Conservation (phyloP, 2,797 vertebrate species). For the Acanthurus tractus region DNA sequence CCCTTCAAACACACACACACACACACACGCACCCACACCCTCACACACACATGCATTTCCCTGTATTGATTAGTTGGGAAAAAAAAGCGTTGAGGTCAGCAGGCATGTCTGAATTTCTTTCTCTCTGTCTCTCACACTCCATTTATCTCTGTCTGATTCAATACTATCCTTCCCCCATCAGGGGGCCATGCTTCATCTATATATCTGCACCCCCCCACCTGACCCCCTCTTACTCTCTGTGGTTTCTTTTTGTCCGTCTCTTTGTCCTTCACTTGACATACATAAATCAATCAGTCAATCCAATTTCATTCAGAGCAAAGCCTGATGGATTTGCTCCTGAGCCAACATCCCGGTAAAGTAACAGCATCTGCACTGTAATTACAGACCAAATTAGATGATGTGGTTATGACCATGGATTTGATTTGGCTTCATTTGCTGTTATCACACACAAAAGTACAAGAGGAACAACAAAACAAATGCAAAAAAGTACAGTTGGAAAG, state of each 20-base stretch:
- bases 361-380: slow-evolving; percentile 73
- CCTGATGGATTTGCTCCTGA: slow-evolving; percentile 74
- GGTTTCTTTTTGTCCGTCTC: slow-evolving; percentile 72
- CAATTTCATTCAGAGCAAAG: slow-evolving; percentile 77
- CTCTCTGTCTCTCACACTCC: slow-evolving; percentile 81
- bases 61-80: slow-evolving; percentile 73
- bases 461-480: slow-evolving; percentile 21
- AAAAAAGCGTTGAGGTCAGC: slow-evolving; percentile 82
- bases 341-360: slow-evolving; percentile 73
- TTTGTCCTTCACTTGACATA: slow-evolving; percentile 83
- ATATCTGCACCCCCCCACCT: slow-evolving; percentile 64
- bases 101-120: slow-evolving; percentile 82
- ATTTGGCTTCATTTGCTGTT: slow-evolving; percentile 69
- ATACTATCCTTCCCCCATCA: slow-evolving; percentile 75
- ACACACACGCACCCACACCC: slow-evolving; percentile 8
- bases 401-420: slow-evolving; percentile 69
- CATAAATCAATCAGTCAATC: slow-evolving; percentile 85
- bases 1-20: slow-evolving; percentile 27
- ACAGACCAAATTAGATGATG: slow-evolving; percentile 72
- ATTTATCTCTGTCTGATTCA: slow-evolving; percentile 84
- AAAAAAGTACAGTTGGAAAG: slow-evolving; percentile 12
- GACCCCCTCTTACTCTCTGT: slow-evolving; percentile 57
- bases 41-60: slow-evolving; percentile 62
- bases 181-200: slow-evolving; percentile 68
- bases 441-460: slow-evolving; percentile 23